Conservation (phyloP, 2,797 vertebrate genomes). For the Ara ararauna region DNA sequence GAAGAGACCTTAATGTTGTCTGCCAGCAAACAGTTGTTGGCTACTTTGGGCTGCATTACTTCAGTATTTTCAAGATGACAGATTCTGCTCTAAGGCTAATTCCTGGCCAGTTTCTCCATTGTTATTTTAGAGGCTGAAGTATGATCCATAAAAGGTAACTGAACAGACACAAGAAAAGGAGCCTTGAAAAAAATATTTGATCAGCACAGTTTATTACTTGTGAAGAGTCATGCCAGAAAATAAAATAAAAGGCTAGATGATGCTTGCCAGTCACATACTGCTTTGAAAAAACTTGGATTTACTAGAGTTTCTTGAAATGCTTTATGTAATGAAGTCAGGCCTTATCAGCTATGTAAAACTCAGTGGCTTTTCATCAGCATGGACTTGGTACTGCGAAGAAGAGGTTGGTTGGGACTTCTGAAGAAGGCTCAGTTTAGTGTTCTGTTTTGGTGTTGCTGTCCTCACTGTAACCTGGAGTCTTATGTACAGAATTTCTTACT, state of each 20-base stretch:
- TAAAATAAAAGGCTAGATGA: background rate
- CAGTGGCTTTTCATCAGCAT: background rate
- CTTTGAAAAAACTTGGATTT: background rate
- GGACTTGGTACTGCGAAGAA: background rate
- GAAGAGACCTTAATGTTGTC: background rate
- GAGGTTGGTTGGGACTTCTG: background rate
- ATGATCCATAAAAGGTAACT: background rate
- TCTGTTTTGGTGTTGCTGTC: background rate
- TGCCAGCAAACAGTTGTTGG: background rate
- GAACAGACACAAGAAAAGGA: background rate
- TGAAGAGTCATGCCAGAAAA: background rate
- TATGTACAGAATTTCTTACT: background rate
- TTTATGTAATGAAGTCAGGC: background rate
- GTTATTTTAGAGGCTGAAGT: background rate
- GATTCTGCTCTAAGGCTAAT: background rate
- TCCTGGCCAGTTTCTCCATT: background rate
- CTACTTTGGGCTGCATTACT: background rate
- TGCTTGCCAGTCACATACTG: background rate
- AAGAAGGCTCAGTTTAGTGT: background rate
- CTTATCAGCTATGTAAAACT: background rate
- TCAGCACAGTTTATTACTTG: background rate
- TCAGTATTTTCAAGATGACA: background rate
- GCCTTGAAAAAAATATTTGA: background rate
- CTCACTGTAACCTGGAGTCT: background rate
- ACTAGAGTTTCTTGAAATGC: background rate